Percentiles rank a stretch among this genome's conserved stretches.
Conservation (phyloP, 2,113 vertebrate genomes). For the Barbus barbus region DNA sequence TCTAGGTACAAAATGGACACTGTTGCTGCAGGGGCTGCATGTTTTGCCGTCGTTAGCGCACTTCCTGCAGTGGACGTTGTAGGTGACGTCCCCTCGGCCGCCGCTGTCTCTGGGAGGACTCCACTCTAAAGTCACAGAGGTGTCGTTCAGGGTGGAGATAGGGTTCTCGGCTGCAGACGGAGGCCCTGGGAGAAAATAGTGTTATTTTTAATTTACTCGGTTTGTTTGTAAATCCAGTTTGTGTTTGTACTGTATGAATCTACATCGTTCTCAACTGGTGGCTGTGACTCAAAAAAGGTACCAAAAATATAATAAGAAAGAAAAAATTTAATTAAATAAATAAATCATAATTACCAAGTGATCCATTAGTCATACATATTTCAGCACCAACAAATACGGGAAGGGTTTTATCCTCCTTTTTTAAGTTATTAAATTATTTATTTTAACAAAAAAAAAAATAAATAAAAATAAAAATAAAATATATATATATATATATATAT, state of each 20-base stretch:
- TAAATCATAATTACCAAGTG: too few species aligned
- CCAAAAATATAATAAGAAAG: too few species aligned
- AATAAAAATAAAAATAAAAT: too few species aligned
- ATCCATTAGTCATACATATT: too few species aligned
- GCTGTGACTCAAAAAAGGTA: not conserved
- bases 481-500: too few species aligned
- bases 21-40: constrained; percentile 75
- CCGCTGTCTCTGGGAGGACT: constrained; percentile 76
- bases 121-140: constrained; percentile 82
- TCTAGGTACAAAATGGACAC: constrained; percentile 77
- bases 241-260: not conserved
- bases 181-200: constrained; percentile 63
- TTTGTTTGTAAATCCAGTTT: not conserved
- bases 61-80: constrained; percentile 79
- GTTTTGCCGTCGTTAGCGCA: constrained; percentile 70
- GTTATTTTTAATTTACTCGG: not conserved
- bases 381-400: too few species aligned
- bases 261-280: not conserved
- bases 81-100: constrained; percentile 77
- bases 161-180: constrained; percentile 81
- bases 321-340: too few species aligned
- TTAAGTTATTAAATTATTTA: too few species aligned
- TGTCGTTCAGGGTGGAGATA: constrained; percentile 80
- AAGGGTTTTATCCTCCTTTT: too few species aligned
- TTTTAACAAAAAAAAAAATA: too few species aligned